Percentiles rank a stretch among this genome's conserved stretches.
phyloP scores from a whole-genome alignment of 2,888 invertebrate species.

The Acanthosoma haemorrhoidale region DNA sequence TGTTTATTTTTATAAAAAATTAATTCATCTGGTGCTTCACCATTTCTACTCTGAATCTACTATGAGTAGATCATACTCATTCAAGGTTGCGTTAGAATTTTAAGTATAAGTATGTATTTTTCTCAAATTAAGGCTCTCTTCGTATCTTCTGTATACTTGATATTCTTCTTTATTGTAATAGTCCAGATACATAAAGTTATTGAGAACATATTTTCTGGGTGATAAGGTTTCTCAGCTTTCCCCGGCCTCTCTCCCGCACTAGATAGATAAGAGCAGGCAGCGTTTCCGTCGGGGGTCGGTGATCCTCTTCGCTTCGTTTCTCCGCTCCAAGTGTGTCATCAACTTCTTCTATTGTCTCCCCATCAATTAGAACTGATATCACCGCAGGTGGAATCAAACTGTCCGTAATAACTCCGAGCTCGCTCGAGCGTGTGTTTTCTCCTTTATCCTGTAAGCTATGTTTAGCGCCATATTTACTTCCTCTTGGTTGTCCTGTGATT shows the following conservation, averaged over 20 bases:
- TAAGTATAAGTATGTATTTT: too few relatives aligned
- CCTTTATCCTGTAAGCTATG: background rate
- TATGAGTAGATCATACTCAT: too few relatives aligned
- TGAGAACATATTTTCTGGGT: background rate
- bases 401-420: background rate
- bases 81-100: too few relatives aligned
- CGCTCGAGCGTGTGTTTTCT: background rate
- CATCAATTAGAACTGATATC: constrained; percentile 4
- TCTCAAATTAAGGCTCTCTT: too few relatives aligned
- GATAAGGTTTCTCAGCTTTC: background rate
- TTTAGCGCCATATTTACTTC: background rate
- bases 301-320: constrained; percentile 2
- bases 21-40: too few relatives aligned
- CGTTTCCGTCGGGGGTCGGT: background rate
- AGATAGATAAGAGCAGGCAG: background rate
- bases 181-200: background rate
- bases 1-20: too few relatives aligned
- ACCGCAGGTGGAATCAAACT: background rate
- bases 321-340: background rate
- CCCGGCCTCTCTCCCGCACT: background rate
- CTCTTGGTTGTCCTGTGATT: background rate
- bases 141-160: too few relatives aligned
- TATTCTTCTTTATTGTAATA: background rate
- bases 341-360: background rate
- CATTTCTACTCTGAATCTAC: too few relatives aligned